Base-by-base conservation (phyloP, 2,888 invertebrate genomes). In the Phasia obesa region DNA sequence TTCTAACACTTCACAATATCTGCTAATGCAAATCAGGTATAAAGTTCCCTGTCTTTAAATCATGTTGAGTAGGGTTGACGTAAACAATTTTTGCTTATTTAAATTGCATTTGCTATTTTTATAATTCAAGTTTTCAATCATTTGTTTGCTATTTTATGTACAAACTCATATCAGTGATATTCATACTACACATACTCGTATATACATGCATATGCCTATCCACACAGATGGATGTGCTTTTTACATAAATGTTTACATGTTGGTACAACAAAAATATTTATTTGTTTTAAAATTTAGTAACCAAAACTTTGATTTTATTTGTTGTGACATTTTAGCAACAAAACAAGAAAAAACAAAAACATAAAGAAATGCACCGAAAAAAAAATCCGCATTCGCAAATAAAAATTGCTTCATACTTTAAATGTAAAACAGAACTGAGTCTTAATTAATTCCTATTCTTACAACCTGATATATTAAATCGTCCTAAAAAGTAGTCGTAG, bases 221-320 rank as follows among this genome's bases (percentile, higher is more conserved):
- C n/a, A n/a, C n/a, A n/a, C n/a, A 35, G 9, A 57, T 6, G 4
- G 0, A 31, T 31, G 17, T 31, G 2, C 1, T 21, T 15, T 7
- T 23, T 60, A 2, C 47, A 21, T 47, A 13, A 19, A 9, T 64
- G 31, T 44, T 3, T 55, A 21, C n/a, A 51, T 27, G 6, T 55
- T 5, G 19, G n/a, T 13, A 65, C 17, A 9, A 35, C n/a, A 64
- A 42, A 27, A n/a, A 4, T 42, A 27, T n/a, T 3, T 38, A n/a
- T 64, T 71, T 64, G 53, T 78, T 78, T 71, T 47, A 35, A 70
- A 59, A 70, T 64, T 78, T 60, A 53, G 53, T 38, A 65, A 59
- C 51, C 59, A 44, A 65, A 64, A 71, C 17, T 71, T 47, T 64
- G 55, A 79, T 79, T 73, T 73, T 21, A 64, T 65, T 78, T 71